Base-by-base conservation (phyloP, 2,888 invertebrate genomes). In the Synanthedon formicaeformis region DNA sequence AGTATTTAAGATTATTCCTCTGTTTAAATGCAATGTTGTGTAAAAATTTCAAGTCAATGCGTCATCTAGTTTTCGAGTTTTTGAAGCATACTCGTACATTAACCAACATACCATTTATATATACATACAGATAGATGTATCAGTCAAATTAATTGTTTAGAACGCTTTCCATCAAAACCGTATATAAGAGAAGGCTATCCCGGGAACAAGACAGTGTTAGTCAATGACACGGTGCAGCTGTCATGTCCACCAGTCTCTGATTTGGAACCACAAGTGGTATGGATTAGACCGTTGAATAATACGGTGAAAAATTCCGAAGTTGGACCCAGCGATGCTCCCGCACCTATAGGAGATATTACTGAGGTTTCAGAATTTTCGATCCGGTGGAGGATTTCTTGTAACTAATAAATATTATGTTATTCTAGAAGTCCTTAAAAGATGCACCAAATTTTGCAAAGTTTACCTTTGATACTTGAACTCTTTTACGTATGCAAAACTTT, bases 181-280 rank as follows among this genome's bases (percentile, higher is more conserved):
- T 93, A 95, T 73, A 93, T 96, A 73, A 92, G 91, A 77, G 93
- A 92, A 71, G 93, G 92, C 57, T 92, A 91, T 77, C 96, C 96
- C 40, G 90, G 91, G 70, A 97, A 97, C 81, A 83, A 90, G 69
- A 97, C 97, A 2, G 93, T 91, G 16, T 63, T 92, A 58, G 87
- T 93, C 52, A 93, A 96, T 68, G 90, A 91, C 51, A 92, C 91
- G 16, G 94, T 91, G 40, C 85, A 73, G 40, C 91, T 97, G 64
- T 90, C 92, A 60, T 97, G 97, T 81, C 91, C 91, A n/a, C 90
- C 94, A 50, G 88, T 94, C 53, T 94, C 95, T 41, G 96, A 97
- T 71, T 86, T 96, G 60, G 94, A 94, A 71, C 95, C 96, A 0
- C 91, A 89, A 65, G 89, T 97, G 52, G 90, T 92, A 62, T 98